A percentile compares a stretch with the other conserved stretches of the same genome.
phyloP scores from a whole-genome alignment of 2,888 invertebrate species.

The Ormyrus rosae region DNA sequence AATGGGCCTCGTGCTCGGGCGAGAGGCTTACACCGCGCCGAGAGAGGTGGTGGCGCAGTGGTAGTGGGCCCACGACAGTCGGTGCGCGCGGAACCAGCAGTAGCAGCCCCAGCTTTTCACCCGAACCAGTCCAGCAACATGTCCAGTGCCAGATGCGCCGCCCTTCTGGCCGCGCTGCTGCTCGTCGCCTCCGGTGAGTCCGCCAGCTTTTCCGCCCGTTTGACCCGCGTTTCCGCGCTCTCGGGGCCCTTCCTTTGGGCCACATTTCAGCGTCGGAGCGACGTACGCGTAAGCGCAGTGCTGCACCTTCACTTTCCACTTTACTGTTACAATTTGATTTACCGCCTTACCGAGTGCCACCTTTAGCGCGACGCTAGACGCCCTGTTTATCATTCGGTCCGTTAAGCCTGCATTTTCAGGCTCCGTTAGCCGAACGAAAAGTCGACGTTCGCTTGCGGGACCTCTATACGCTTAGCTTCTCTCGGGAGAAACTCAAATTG shows the following conservation, averaged over 20 bases:
- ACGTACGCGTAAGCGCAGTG: constrained; percentile 54
- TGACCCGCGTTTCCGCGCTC: no score
- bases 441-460: neutral
- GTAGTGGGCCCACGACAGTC: constrained; percentile 3
- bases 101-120: neutral
- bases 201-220: no score
- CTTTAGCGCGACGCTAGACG: constrained; percentile 3
- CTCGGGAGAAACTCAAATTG: neutral
- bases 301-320: constrained; percentile 73
- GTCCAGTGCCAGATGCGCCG: neutral
- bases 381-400: neutral
- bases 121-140: no score
- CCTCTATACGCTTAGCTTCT: neutral
- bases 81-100: constrained; percentile 3
- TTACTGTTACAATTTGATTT: constrained; percentile 61
- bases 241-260: neutral
- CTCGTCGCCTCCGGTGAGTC: neutral
- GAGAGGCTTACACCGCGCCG: neutral
- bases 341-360: constrained; percentile 40
- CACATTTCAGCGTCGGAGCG: constrained; percentile 53
- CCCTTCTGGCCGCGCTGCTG: neutral
- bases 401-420: neutral
- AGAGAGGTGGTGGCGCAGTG: constrained; percentile 18
- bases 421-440: neutral
- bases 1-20: constrained; percentile 63